Conservation (phyloP, 1,140 invertebrate species). For the Platyscapa corneri region DNA sequence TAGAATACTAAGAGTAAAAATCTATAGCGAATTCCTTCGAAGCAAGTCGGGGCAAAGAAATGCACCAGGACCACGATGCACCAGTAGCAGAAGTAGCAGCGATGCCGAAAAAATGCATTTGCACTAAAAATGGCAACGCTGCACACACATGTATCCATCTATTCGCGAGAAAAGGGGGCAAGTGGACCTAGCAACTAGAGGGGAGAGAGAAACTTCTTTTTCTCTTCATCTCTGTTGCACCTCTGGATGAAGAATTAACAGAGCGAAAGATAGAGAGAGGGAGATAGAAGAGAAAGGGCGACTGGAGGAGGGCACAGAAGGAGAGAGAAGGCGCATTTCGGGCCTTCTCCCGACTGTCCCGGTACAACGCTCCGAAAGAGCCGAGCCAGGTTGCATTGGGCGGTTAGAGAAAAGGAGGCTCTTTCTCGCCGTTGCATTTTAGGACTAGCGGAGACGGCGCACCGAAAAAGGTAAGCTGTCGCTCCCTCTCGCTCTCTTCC, state of each 20-base stretch:
- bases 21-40: not conserved
- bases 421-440: conserved; percentile 65
- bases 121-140: conserved; percentile 50
- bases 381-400: conserved; percentile 55
- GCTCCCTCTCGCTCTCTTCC: conserved; percentile 30
- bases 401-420: conserved; percentile 60
- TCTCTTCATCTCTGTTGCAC: conserved; percentile 8
- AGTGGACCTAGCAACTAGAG: conserved; percentile 72
- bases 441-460: conserved; percentile 64
- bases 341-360: conserved; percentile 15
- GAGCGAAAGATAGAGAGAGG: conserved; percentile 22
- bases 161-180: conserved; percentile 64
- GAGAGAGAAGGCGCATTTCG: conserved; percentile 34
- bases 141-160: conserved; percentile 55
- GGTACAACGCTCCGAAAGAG: conserved; percentile 17
- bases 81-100: conserved; percentile 5
- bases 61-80: conserved; percentile 30
- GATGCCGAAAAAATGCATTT: conserved; percentile 45
- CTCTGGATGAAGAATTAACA: not conserved
- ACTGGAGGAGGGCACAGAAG: conserved; percentile 19
- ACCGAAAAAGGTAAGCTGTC: conserved; percentile 47
- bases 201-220: conserved; percentile 54
- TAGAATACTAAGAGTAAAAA: conserved; percentile 2
- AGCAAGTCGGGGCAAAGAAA: not conserved
- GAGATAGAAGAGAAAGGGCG: not conserved